Base-by-base conservation (phyloP, 2,113 vertebrate species). In the Sciurus niger region DNA sequence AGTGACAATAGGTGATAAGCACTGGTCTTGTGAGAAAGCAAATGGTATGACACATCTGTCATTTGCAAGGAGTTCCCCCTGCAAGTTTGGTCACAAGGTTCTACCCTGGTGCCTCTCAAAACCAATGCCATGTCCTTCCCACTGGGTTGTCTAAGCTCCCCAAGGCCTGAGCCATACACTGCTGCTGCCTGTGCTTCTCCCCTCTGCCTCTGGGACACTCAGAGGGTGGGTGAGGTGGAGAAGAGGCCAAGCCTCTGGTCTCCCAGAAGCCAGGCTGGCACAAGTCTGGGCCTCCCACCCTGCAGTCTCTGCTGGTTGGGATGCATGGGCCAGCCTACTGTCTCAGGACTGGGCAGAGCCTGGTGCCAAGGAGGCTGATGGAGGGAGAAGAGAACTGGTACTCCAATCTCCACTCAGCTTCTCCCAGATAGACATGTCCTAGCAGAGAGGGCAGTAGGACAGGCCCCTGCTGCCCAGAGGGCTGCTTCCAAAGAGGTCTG, bases 11-110 rank as follows among this genome's bases (percentile, higher is more conserved):
- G 80, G 22, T 2, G 32, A 13, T 1, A 2, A 68, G 53, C 85
- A n/a, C 3, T 28, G 34, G n/a, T 63, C 53, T 78, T 18, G 17
- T 13, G 68, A 78, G 77, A 34, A 63, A 86, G 70, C 34, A 48
- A 22, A 48, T 1, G n/a, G 65, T 12, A 0, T n/a, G 46, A 24
- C 34, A 40, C 10, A 12, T 0, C 53, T 51, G 20, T 32, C 4
- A 0, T 1, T 70, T 34, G 18, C 48, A 55, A 0, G n/a, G 63
- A 51, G 22, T 37, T 37, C 43, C 80, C 67, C 93, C 25, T 60
- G 8, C 16, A 63, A 53, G 65, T 34, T 4, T 43, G 58, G 48
- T 25, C 14, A 10, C 25, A 24, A 28, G 68, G 72, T 40, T 83
- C 43, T 73, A 24, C 30, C 40, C 79, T 10, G 46, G 30, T 8